Percentiles rank a stretch among this genome's conserved stretches.
Conservation (phyloP, 2,888 invertebrate genomes). For the Caenorhabditis wallacei region DNA sequence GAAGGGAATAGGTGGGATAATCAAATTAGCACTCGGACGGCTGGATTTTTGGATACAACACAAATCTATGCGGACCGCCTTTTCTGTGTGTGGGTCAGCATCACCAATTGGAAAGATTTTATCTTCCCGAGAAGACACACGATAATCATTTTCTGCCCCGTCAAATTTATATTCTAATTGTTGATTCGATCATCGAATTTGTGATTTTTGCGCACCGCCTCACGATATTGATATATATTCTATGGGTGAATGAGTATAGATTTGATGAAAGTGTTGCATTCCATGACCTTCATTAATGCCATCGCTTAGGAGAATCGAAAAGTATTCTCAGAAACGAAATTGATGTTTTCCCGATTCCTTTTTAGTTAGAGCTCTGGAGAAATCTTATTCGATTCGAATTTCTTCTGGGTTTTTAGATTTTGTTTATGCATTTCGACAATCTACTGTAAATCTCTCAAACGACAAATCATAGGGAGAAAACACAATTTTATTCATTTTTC, state of each 20-base stretch:
- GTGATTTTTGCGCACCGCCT: conserved; percentile 51
- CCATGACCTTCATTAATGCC: neutral
- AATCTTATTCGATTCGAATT: too few species aligned
- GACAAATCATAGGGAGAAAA: too few species aligned
- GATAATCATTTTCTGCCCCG: conserved; percentile 60
- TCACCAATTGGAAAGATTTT: conserved; percentile 35
- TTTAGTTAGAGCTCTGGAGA: too few species aligned
- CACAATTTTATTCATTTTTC: too few species aligned
- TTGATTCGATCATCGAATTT: conserved; percentile 66
- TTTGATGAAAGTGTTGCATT: conserved; percentile 30
- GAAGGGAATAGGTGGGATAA: conserved; percentile 23
- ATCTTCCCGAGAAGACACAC: conserved; percentile 46
- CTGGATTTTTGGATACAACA: conserved; percentile 36
- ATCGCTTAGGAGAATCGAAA: neutral
- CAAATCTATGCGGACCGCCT: conserved; percentile 24
- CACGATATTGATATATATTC: conserved; percentile 53
- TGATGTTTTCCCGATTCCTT: too few species aligned
- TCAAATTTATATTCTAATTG: conserved; percentile 64
- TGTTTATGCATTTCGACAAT: too few species aligned
- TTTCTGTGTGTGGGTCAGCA: conserved; percentile 33
- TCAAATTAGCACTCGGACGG: conserved; percentile 55
- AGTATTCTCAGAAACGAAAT: neutral
- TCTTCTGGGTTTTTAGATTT: too few species aligned
- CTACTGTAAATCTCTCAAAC: too few species aligned
- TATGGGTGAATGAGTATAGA: conserved; percentile 41